Conservation (phyloP, 2,888 invertebrate species). For the Rotaria macrura region DNA sequence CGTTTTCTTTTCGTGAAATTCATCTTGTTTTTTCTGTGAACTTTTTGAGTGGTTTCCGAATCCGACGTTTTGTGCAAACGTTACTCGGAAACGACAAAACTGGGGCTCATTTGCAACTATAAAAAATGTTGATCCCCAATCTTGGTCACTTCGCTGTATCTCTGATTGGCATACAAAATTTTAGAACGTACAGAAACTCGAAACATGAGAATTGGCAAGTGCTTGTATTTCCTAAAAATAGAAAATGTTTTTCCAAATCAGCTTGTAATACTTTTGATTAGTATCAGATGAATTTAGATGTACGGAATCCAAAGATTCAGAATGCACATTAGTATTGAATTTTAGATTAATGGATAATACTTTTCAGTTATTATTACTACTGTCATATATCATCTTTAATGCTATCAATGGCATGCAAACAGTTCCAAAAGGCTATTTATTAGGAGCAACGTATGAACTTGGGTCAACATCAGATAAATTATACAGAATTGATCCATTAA, state of each 20-base stretch:
- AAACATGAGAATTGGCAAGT: too few relatives aligned
- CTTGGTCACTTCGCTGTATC: too few relatives aligned
- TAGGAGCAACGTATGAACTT: neutral
- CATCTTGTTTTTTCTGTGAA: too few relatives aligned
- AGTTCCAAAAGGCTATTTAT: neutral
- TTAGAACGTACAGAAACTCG: too few relatives aligned
- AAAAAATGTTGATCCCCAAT: too few relatives aligned
- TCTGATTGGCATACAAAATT: too few relatives aligned
- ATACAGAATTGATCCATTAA: constrained; percentile 2
- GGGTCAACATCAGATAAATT: neutral
- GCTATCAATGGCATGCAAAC: neutral
- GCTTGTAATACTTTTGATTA: neutral
- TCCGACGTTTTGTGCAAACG: too few relatives aligned
- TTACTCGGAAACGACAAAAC: too few relatives aligned
- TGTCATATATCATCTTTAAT: neutral
- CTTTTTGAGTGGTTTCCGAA: too few relatives aligned
- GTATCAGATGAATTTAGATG: neutral
- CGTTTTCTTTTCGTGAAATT: too few relatives aligned
- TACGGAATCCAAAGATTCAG: neutral
- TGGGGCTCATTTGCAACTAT: too few relatives aligned
- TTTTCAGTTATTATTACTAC: neutral
- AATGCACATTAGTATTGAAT: neutral
- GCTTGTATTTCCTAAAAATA: too few relatives aligned
- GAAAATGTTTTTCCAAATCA: neutral
- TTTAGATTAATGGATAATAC: constrained; percentile 1